Evolutionary conservation across 2,797 vertebrate genomes (phyloP).

Genomic region (Linurgus olivaceus): DNA sequence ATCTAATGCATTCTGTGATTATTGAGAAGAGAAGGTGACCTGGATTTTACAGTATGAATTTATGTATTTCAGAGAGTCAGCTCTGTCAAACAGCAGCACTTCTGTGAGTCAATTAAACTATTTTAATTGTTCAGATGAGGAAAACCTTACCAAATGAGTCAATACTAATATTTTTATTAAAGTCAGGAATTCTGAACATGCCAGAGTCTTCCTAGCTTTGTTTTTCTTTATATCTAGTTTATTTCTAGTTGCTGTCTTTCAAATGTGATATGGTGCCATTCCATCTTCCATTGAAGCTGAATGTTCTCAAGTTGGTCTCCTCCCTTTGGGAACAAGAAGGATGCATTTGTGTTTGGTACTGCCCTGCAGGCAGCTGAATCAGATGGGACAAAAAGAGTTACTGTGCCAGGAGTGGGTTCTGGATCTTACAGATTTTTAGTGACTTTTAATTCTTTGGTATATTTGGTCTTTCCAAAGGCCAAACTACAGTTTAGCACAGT

Average conservation of each 20-base stretch:
- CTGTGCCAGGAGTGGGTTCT: not conserved
- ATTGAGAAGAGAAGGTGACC: not conserved
- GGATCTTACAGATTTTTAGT: not conserved
- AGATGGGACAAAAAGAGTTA: not conserved
- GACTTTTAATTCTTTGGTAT: not conserved
- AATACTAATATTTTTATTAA: not conserved
- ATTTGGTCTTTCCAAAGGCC: not conserved
- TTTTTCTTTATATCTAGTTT: not conserved
- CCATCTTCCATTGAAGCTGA: not conserved
- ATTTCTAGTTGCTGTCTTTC: not conserved
- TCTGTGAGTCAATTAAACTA: not conserved
- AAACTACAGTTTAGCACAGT: not conserved
- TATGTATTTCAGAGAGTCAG: not conserved
- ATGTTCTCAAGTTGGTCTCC: not conserved
- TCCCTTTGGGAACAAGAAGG: not conserved
- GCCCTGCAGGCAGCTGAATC: not conserved
- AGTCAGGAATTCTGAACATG: not conserved
- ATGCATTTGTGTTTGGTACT: not conserved
- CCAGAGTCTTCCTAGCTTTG: not conserved
- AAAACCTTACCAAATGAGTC: not conserved
- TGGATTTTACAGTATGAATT: not conserved
- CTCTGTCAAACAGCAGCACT: not conserved
- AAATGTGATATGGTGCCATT: accelerated
- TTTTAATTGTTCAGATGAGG: not conserved
- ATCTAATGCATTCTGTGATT: not conserved